Evolutionary conservation across 1,140 invertebrate genomes (phyloP), one percentile per base, ranked within the genome.

Genomic region (Hypsibius dujardini): DNA sequence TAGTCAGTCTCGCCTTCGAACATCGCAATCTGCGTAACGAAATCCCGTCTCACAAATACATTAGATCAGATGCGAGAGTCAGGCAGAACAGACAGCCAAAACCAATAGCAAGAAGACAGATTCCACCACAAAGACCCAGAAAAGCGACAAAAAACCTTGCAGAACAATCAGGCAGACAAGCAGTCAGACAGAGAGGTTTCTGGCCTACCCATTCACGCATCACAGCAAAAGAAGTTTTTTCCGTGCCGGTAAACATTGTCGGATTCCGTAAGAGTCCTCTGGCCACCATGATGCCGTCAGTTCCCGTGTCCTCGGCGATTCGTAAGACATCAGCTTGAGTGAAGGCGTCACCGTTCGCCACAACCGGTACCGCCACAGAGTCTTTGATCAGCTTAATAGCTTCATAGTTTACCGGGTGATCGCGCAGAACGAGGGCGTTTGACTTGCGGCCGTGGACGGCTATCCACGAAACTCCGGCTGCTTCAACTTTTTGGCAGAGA

Each of bases 261-360:
- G 94, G 94, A 82, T 98, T 98, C 47, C 86, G 85, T 56, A 98
- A 82, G 14, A 98, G 80, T 2, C 89, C 91, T 78, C 88, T 85
- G 1, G 92, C 94, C 73, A 85, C 85, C 94, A 98, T 98, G 0
- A 88, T 42, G 7, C 62, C 92, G 79, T 88, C 82, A 73, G 88
- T 90, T 46, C 85, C 84, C 7, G 89, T 88, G 72, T 77, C 74
- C 56, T 84, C 77, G 72, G 86, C 83, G 45, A 95, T 79, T 28
- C 79, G 74, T 71, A 85, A 75, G 59, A 87, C 88, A 81, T 89
- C 88, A n/a, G 85, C 76, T 73, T 90, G 80, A 69, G 79, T 84
- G 76, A 85, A 88, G 1, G 94, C 82, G 77, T 89, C 90, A 71
- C 94, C 94, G 84, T 98, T 97, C 1, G 90, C 91, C 75, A 96